Evolutionary conservation across 2,888 invertebrate genomes (phyloP), one percentile per base, ranked within the genome.

Genomic region (Periphyllus acericola): DNA sequence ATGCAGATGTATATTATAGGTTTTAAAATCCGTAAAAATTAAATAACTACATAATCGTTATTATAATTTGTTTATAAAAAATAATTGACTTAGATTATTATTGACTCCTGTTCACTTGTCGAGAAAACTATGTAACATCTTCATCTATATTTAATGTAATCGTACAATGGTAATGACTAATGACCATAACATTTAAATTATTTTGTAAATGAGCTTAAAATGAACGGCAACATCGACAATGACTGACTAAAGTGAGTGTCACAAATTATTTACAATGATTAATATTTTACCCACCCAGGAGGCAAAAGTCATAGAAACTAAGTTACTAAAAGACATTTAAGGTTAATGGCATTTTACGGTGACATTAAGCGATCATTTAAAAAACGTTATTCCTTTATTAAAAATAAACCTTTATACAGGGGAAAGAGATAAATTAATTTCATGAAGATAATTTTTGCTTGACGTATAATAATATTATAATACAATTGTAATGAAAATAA

Each of bases 321-420:
- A 36, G 8, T 52, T 52, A 9, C 25, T 72, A 19, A 72, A 82
- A 71, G 21, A 82, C 81, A 66, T 81, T 81, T 68, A 68, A 82
- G 46, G 81, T 82, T 71, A 72, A 72, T 55, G 74, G n/a, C 83
- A 74, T 83, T 83, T 74, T 74, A 74, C 52, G 29, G 74, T 83
- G 83, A 83, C 74, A 83, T 74, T 74, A 83, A 83, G 74, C 34
- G 36, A 83, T 29, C 17, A 5, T 83, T 55, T 74, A 74, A 74
- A 79, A 82, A 83, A 34, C 25, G 21, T 72, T 72, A 40, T 82
- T 60, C 66, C 29, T 40, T 29, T 2, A 34, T 32, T 46, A n/a
- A 40, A 72, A 55, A 68, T 68, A 68, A 74, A 72, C 32, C 11
- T 83, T 21, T 74, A 55, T 83, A 11, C 34, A 4, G 4, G 36